These are phyloP conservation scores for Suricata suricatta DNA, from an alignment of 2,113 vertebrate genomes.

Conservation along the genomic window DNA sequence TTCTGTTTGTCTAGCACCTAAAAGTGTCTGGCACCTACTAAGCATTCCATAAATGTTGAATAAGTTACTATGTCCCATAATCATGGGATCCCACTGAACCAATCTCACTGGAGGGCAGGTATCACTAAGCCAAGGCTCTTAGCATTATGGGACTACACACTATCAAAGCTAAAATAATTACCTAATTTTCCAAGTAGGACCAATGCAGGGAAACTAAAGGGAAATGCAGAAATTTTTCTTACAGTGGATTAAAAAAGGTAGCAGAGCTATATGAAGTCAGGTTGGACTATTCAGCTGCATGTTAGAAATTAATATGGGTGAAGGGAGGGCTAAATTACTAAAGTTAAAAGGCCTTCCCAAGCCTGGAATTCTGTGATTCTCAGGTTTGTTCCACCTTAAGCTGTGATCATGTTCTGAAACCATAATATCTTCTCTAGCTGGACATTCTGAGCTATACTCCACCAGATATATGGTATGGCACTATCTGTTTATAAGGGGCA, in stretches of 20 bases:
- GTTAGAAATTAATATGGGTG: neutral
- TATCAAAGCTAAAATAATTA: neutral
- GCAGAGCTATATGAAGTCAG: neutral
- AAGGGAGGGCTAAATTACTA: neutral
- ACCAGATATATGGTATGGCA: neutral
- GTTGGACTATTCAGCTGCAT: neutral
- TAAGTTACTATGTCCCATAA: neutral
- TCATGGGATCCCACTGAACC: neutral
- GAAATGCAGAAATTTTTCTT: neutral
- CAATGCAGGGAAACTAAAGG: neutral
- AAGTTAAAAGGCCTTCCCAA: neutral
- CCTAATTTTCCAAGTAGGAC: neutral
- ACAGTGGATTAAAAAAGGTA: neutral
- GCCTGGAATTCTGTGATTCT: neutral
- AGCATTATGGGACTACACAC: neutral
- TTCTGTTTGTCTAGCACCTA: neutral
- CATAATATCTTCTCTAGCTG: neutral
- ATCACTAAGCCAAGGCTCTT: neutral
- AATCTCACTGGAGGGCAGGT: neutral
- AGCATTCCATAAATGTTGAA: neutral
- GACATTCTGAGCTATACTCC: neutral
- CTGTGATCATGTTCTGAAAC: neutral
- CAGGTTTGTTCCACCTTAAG: neutral
- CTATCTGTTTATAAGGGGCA: neutral
- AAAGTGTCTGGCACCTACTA: neutral